Conservation (phyloP, 2,113 vertebrate genomes). For the Corydoras maculifer region DNA sequence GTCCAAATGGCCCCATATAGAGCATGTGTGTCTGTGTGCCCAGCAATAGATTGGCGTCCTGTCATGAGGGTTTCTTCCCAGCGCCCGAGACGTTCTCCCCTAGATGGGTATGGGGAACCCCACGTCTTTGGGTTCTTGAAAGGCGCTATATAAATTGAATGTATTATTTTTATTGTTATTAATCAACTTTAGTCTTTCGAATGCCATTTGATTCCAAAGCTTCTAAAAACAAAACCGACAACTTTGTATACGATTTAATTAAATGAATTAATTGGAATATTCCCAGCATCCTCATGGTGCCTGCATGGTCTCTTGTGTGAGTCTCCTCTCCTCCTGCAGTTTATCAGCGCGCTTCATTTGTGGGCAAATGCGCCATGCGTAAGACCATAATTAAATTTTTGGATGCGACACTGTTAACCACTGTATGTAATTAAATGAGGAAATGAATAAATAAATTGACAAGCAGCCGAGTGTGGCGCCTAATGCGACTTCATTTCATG, state of each 20-base stretch:
- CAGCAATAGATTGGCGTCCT: no score
- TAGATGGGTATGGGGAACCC: no score
- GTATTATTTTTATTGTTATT: no score
- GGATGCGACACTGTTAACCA: constrained; percentile 45
- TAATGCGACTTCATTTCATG: constrained; percentile 35
- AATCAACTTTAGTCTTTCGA: no score
- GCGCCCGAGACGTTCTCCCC: no score
- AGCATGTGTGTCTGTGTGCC: no score
- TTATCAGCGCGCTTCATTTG: constrained; percentile 20
- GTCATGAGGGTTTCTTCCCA: no score
- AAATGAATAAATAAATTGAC: constrained; percentile 44
- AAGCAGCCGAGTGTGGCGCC: constrained; percentile 2
- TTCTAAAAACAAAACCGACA: constrained; percentile 46
- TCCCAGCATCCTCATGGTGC: constrained; percentile 39
- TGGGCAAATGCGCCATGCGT: constrained; percentile 22
- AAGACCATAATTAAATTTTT: constrained; percentile 37
- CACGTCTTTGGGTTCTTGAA: no score
- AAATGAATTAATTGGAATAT: constrained; percentile 46
- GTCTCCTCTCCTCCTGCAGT: constrained; percentile 1
- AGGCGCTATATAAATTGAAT: no score
- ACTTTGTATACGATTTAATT: constrained; percentile 35
- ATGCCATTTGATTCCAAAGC: background rate
- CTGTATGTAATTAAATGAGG: constrained; percentile 44
- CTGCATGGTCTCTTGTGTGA: constrained; percentile 4
- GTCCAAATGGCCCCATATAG: no score